phyloP scores from a whole-genome alignment of 2,797 vertebrate genomes.

The Champsocephalus esox region DNA sequence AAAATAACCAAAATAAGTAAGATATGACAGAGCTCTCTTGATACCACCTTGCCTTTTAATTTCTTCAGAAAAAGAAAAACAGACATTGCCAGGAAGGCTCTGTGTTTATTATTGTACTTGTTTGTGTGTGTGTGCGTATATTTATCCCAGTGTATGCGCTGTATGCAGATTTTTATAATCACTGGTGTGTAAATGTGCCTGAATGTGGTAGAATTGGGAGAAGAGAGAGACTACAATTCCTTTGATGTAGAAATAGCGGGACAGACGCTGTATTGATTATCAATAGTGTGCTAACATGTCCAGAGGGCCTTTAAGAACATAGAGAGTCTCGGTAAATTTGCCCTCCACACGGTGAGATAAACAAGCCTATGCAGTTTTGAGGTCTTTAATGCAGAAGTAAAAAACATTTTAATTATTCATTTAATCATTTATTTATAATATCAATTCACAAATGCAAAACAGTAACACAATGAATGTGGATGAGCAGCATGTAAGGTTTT shows the following conservation, averaged over 20 bases:
- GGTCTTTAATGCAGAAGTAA: slow-evolving; percentile 25
- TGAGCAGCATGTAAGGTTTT: slow-evolving; percentile 1
- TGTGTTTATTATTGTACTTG: background rate
- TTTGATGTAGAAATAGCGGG: slow-evolving; percentile 60
- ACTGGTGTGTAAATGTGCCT: slow-evolving; percentile 7
- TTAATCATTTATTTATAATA: slow-evolving; percentile 53
- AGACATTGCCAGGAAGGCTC: background rate
- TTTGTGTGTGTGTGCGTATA: background rate
- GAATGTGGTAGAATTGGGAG: background rate
- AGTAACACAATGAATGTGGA: slow-evolving; percentile 20
- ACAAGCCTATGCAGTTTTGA: slow-evolving; percentile 49
- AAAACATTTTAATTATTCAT: slow-evolving; percentile 56
- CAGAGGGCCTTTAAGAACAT: slow-evolving; percentile 52
- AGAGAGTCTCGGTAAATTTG: slow-evolving; percentile 26
- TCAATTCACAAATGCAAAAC: slow-evolving; percentile 10
- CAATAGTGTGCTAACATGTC: slow-evolving; percentile 62
- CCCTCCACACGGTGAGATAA: slow-evolving; percentile 40
- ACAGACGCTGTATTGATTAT: slow-evolving; percentile 70
- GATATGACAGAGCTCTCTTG: too few relatives aligned
- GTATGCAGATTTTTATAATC: slow-evolving; percentile 28
- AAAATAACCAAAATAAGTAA: slow-evolving; percentile 2
- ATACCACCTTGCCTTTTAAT: slow-evolving; percentile 12
- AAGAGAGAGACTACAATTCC: slow-evolving; percentile 20
- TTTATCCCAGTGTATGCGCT: background rate
- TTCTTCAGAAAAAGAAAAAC: slow-evolving; percentile 22